Evolutionary conservation across 2,888 invertebrate genomes (phyloP), one percentile per base, ranked within the genome.

Genomic region (Callyntrura sp.): DNA sequence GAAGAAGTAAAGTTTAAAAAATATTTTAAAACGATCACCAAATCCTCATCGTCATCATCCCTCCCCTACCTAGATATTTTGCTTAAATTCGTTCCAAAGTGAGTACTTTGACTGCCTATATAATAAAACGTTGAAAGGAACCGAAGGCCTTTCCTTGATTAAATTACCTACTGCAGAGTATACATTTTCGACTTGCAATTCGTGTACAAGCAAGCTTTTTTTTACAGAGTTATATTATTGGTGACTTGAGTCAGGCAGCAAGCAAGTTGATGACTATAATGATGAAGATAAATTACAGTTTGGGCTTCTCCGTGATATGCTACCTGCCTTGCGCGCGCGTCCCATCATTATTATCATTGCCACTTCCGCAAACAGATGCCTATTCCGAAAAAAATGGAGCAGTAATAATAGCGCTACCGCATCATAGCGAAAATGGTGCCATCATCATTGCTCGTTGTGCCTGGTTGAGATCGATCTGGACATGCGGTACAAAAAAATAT

Each of bases 291-390:
- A 51, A 51, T 14, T 14, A 51, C n/a, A 14, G 51, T 14, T 14
- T 51, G 51, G 51, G 14, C 14, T 14, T 51, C 51, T 51, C 35
- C 35, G 35, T 35, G n/a, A n/a, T n/a, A n/a, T n/a, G 35, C 35
- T 73, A 11, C 45, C 48, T 43, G 20, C 23, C 20, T 28, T 35
- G 35, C 55, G 17, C 55, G 8, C n/a, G 35, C 45, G 14, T 43
- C 73, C 17, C 73, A 73, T 73, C 45, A 73, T 48, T 35, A 35
- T 35, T 35, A 35, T 35, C 35, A 35, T 35, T 35, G 35, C 35
- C 73, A 73, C 73, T 73, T 73, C 73, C 73, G 73, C 73, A 73
- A 73, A 35, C 35, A 35, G 35, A 35, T 35, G 35, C 35, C 35
- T 35, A 35, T 35, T 35, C 35, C 6, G 35, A 35, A 35, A 35